Evolutionary conservation across 2,797 vertebrate genomes (phyloP).

Genomic region (Spinus pinus): DNA sequence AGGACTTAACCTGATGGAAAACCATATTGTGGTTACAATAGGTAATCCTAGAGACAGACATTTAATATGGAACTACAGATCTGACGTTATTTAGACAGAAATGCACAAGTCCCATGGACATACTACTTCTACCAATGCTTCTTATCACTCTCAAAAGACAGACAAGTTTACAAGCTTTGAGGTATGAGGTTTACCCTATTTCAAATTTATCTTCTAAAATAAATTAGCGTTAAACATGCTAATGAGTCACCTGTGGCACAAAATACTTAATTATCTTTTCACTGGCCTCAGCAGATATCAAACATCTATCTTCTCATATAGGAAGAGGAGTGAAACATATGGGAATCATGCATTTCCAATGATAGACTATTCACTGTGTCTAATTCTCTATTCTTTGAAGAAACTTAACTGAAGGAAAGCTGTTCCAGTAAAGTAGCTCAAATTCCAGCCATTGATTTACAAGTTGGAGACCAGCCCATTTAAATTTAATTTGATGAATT

Average conservation of each 20-base stretch:
- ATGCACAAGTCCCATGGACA: background rate
- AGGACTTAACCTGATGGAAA: background rate
- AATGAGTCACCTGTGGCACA: background rate
- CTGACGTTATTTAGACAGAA: background rate
- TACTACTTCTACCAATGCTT: background rate
- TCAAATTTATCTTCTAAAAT: background rate
- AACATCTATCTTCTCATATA: background rate
- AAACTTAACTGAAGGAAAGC: background rate
- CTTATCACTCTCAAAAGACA: background rate
- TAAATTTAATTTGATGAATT: slow-evolving; percentile 44
- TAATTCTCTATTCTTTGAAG: background rate
- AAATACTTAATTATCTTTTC: background rate
- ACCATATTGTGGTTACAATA: background rate
- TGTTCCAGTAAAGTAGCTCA: background rate
- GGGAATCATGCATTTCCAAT: background rate
- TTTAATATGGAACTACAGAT: background rate
- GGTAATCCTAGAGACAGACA: background rate
- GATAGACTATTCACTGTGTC: background rate
- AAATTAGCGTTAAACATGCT: background rate
- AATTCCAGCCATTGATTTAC: slow-evolving; percentile 9
- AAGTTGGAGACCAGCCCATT: background rate
- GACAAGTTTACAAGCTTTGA: background rate
- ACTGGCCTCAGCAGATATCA: background rate
- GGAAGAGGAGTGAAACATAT: background rate
- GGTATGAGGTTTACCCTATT: background rate